A percentile compares a stretch with the other conserved stretches of the same genome.
These are phyloP conservation scores for Trachythela sp. DNA, from an alignment of 64 coral and sea anemone genomes.

Conservation along the genomic window DNA sequence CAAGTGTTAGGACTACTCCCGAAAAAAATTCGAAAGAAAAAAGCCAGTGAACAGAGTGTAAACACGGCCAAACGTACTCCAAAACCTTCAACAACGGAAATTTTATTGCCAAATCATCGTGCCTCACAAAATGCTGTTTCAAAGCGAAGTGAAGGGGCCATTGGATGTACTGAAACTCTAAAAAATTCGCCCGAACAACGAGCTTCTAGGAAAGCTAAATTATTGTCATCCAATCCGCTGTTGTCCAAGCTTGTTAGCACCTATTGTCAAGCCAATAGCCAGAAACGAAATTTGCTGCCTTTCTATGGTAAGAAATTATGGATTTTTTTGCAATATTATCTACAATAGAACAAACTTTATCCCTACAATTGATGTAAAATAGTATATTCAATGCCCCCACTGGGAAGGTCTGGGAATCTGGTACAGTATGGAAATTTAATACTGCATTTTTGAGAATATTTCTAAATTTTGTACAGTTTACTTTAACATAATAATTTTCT, in stretches of 20 bases:
- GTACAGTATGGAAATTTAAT: neutral
- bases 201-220: neutral
- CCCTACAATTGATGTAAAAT: neutral
- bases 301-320: neutral
- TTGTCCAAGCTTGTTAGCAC: neutral
- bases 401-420: neutral
- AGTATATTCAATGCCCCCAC: neutral
- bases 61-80: neutral
- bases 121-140: neutral
- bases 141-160: neutral
- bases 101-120: neutral
- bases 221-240: neutral
- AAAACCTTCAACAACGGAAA: slow-evolving; percentile 43
- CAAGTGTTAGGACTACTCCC: slow-evolving; percentile 98
- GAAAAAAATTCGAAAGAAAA: slow-evolving; percentile 94
- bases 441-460: neutral
- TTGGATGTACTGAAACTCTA: neutral
- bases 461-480: neutral
- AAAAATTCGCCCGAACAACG: neutral
- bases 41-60: slow-evolving; percentile 41
- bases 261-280: neutral
- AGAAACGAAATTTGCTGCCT: neutral
- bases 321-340: neutral
- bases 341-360: neutral
- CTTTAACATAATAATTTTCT: too few relatives aligned